Percentiles rank a stretch among this genome's conserved stretches.
Conservation (phyloP, 2,113 vertebrate genomes). For the Irena cyanogastra region DNA sequence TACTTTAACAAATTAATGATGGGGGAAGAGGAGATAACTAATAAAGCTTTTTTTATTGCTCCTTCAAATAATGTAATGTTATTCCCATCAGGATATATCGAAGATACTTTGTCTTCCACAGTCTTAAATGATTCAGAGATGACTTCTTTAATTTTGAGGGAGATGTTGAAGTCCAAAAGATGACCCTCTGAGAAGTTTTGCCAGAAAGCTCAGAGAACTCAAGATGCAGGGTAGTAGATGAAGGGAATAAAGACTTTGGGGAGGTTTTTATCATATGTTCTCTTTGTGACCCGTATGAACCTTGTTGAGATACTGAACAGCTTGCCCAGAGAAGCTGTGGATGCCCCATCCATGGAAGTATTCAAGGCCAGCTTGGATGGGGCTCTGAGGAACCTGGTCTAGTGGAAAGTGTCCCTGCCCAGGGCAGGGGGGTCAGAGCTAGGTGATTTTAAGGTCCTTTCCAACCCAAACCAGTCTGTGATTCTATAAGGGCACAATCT, state of each 20-base stretch:
- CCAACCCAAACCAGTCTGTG: background rate
- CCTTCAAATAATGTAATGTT: background rate
- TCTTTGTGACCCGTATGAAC: background rate
- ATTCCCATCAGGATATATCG: background rate
- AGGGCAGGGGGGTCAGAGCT: background rate
- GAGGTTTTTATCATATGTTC: background rate
- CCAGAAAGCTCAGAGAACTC: background rate
- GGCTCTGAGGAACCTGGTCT: background rate
- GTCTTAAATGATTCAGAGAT: background rate
- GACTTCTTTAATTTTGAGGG: background rate
- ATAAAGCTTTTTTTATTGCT: background rate
- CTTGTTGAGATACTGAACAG: background rate
- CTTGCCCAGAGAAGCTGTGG: background rate
- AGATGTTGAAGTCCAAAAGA: background rate
- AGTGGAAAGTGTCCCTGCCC: background rate
- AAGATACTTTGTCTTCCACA: background rate
- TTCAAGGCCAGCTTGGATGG: background rate
- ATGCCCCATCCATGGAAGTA: background rate
- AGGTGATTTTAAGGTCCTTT: background rate
- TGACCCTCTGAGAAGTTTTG: background rate
- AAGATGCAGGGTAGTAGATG: background rate
- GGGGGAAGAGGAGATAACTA: background rate
- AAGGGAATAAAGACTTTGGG: background rate
- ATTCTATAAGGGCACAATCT: background rate
- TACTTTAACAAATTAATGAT: conserved; percentile 34